Conservation (phyloP, 2,113 vertebrate genomes). For the Indicator maculatus region DNA sequence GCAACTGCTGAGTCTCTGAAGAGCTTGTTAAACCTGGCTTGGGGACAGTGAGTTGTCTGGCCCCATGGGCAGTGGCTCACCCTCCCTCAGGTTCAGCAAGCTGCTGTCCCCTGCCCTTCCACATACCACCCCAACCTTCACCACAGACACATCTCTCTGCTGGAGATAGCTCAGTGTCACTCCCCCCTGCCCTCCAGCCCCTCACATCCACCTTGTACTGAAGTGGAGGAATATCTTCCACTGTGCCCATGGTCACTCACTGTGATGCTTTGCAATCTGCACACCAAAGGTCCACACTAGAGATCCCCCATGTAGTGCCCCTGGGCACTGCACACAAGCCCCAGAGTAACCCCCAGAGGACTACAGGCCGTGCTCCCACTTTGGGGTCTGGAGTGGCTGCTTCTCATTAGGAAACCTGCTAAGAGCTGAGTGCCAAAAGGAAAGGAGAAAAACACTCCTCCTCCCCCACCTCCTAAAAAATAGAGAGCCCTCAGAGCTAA, state of each 20-base stretch:
- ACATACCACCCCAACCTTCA: background rate
- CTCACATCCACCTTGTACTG: background rate
- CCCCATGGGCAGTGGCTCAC: fast-evolving
- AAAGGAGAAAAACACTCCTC: background rate
- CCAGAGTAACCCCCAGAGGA: fast-evolving
- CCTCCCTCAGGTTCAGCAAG: background rate
- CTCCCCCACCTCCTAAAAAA: background rate
- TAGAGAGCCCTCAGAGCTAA: background rate
- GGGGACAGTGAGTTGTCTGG: background rate
- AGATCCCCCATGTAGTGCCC: fast-evolving
- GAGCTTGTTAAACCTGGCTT: background rate
- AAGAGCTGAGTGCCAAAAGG: background rate
- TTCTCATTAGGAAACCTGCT: background rate
- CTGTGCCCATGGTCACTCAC: fast-evolving
- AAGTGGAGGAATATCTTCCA: background rate
- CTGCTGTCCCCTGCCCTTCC: background rate
- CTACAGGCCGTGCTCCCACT: background rate
- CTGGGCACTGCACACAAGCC: background rate
- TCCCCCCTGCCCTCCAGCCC: background rate
- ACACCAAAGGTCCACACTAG: fast-evolving
- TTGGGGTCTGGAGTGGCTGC: background rate
- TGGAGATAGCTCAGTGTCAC: background rate
- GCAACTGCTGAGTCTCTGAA: background rate
- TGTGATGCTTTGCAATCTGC: background rate
- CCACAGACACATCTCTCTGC: background rate